A percentile compares a stretch with the other conserved stretches of the same genome.
phyloP scores from a whole-genome alignment of 1,140 invertebrate species.

The Penaeus indicus region DNA sequence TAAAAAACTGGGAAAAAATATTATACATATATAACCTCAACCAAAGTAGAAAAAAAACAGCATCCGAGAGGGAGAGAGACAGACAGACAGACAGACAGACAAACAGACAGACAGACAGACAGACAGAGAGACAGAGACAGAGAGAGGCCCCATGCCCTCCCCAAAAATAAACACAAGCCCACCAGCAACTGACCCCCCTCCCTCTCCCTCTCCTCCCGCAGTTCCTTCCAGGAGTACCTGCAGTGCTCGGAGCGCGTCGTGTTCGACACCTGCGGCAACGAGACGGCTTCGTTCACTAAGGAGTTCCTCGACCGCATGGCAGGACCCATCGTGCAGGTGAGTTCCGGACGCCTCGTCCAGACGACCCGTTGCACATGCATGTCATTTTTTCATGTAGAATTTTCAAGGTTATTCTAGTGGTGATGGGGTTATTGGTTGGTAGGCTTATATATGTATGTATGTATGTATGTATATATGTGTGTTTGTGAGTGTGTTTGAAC shows the following conservation, averaged over 20 bases:
- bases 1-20: too few species aligned
- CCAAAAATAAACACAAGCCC: background rate
- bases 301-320: constrained; percentile 68
- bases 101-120: too few species aligned
- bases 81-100: too few species aligned
- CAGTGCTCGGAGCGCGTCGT: constrained; percentile 68
- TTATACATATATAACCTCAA: too few species aligned
- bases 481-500: background rate
- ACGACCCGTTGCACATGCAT: too few species aligned
- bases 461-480: background rate
- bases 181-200: background rate
- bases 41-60: too few species aligned
- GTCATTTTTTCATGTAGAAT: too few species aligned
- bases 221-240: constrained; percentile 68
- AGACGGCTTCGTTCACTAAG: constrained; percentile 67
- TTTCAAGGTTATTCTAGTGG: too few species aligned
- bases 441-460: background rate
- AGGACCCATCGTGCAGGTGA: constrained; percentile 68
- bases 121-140: too few species aligned
- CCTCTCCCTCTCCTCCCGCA: constrained; percentile 29
- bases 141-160: background rate
- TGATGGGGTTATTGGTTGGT: background rate
- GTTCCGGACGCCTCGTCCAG: background rate
- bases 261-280: constrained; percentile 66
- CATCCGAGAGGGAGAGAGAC: too few species aligned